phyloP scores from a whole-genome alignment of 2,888 invertebrate species.

The Ornithoptera priamus region DNA sequence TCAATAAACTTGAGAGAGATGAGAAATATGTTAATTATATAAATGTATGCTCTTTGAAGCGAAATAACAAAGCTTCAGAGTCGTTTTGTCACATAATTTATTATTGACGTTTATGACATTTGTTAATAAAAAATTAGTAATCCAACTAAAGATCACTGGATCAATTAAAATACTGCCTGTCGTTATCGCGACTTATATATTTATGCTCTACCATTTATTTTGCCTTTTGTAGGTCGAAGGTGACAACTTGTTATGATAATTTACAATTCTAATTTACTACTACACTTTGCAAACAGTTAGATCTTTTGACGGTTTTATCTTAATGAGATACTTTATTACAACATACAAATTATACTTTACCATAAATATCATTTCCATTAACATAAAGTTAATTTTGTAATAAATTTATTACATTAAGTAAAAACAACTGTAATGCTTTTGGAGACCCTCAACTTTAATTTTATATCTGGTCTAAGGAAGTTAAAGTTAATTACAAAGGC shows the following conservation, averaged over 20 bases:
- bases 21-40: too few species aligned
- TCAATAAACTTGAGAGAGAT: too few species aligned
- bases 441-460: too few species aligned
- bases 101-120: background rate
- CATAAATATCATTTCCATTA: background rate
- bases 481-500: too few species aligned
- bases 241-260: constrained; percentile 5
- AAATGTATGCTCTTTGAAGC: too few species aligned
- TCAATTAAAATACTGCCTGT: constrained; percentile 11
- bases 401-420: too few species aligned
- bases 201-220: constrained; percentile 1
- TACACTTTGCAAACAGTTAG: background rate
- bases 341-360: background rate
- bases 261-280: constrained; percentile 19
- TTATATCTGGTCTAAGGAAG: too few species aligned
- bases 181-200: constrained; percentile 5
- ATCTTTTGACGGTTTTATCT: background rate
- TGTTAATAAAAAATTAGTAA: constrained; percentile 2
- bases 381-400: too few species aligned
- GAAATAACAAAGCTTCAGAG: too few species aligned
- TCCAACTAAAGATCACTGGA: constrained; percentile 17
- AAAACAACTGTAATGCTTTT: too few species aligned
- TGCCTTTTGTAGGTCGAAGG: constrained; percentile 10
- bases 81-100: background rate
- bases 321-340: background rate